Evolutionary conservation across 2,888 invertebrate genomes (phyloP), one percentile per base, ranked within the genome.

Genomic region (Oxystoma pomonae): DNA sequence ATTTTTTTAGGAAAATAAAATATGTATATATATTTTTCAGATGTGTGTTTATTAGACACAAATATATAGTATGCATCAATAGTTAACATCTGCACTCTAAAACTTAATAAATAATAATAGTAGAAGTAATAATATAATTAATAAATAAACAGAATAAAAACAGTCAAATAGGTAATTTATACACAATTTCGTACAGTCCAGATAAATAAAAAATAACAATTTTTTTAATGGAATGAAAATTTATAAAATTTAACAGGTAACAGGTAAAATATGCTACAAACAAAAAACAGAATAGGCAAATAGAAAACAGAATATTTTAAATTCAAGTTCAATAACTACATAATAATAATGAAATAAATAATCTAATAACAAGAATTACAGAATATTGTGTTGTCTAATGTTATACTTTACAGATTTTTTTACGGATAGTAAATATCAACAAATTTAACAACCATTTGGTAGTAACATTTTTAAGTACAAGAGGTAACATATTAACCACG

Each of bases 41-140:
- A 74, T 73, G 35, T 35, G 73, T 74, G 73, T 74, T 75, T 75
- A 75, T 74, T 74, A 74, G 72, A 74, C 71, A 74, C 73, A 74
- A 73, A 7, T 35, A 35, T 35, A 35, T 73, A 74, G 70, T 73
- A 75, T 72, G 71, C 72, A 74, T 68, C 73, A 75, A 73, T 73
- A 75, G 74, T 75, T 74, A 74, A 72, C 73, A 74, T 72, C 74
- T 75, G 74, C 75, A 75, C 75, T 74, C 75, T 68, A 67, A 68
- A 69, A 68, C 68, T 71, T 69, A 62, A 67, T 58, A 70, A 71
- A 64, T 67, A 65, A 64, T 70, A 63, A 71, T 64, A 52, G 67
- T 67, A 65, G 63, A 71, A 72, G 68, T 71, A 72, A 72, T 70
- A 71, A 69, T 69, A 72, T 63, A 65, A 60, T 66, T 66, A 61